Conservation (phyloP, 2,888 invertebrate species). For the Stenotaenia linearis region DNA sequence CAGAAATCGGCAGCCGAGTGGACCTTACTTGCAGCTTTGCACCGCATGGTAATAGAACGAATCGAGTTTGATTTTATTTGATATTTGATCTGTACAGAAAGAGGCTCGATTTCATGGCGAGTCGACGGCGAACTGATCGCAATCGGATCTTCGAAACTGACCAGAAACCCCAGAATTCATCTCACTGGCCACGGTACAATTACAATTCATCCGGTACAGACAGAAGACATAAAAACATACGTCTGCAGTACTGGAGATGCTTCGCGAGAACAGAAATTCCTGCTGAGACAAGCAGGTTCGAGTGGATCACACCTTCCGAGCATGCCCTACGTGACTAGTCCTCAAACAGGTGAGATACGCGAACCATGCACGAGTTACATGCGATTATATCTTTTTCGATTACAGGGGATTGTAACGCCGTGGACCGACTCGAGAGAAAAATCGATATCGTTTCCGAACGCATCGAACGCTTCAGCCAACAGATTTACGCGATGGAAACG, state of each 20-base stretch:
- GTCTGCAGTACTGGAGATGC: background rate
- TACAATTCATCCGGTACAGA: background rate
- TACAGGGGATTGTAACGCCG: background rate
- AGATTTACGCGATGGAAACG: background rate
- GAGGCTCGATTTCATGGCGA: background rate
- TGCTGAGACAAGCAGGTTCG: background rate
- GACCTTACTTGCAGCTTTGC: background rate
- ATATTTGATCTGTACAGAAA: background rate
- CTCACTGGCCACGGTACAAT: background rate
- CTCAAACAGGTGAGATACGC: too few species aligned
- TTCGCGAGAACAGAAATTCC: background rate
- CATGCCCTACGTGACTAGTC: too few species aligned
- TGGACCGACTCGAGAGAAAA: background rate
- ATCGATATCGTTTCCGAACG: background rate
- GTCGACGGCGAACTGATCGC: conserved; percentile 6
- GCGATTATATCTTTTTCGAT: background rate
- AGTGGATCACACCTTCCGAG: too few species aligned
- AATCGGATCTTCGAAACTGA: background rate
- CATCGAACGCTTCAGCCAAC: background rate
- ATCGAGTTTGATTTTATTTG: background rate
- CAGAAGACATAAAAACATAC: background rate
- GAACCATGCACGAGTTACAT: background rate
- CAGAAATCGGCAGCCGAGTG: background rate
- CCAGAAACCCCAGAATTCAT: background rate
- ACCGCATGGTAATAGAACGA: background rate